Percentiles rank a stretch among this genome's conserved stretches.
Conservation (phyloP, 2,113 vertebrate species). For the Dolichallabes microphthalmus region DNA sequence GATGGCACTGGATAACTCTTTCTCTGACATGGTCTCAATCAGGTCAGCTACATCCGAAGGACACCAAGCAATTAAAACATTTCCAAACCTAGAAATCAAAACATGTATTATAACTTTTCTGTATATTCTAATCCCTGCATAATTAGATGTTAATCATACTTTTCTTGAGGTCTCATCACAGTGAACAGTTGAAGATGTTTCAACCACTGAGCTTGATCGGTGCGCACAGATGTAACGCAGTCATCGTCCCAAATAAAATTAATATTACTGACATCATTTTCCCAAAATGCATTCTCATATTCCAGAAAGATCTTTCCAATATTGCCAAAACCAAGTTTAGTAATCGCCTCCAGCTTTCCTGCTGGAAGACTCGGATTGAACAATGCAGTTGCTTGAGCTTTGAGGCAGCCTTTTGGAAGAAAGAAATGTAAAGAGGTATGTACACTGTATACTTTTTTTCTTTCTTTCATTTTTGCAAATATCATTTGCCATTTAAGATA, state of each 20-base stretch:
- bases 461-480: no score
- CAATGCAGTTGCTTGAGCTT: constrained; percentile 45
- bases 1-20: constrained; percentile 49
- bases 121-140: not conserved
- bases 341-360: constrained; percentile 51
- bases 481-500: no score
- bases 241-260: constrained; percentile 56
- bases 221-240: constrained; percentile 30
- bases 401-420: constrained; percentile 53
- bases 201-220: constrained; percentile 42
- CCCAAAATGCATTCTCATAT: constrained; percentile 60
- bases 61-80: constrained; percentile 54
- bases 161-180: constrained; percentile 56
- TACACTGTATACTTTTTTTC: no score
- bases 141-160: constrained; percentile 19
- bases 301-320: constrained; percentile 61
- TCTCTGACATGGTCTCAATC: constrained; percentile 53
- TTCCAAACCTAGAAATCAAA: constrained; percentile 49
- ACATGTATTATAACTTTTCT: not conserved
- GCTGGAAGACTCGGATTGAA: constrained; percentile 56
- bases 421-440: not conserved
- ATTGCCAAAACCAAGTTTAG: constrained; percentile 55
- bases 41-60: constrained; percentile 48
- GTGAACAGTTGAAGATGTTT: constrained; percentile 48
- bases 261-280: constrained; percentile 39